Percentiles rank a stretch among this genome's conserved stretches.
Evolutionary conservation across 2,888 invertebrate genomes (phyloP).

Genomic region (Eupelmus urozonus): DNA sequence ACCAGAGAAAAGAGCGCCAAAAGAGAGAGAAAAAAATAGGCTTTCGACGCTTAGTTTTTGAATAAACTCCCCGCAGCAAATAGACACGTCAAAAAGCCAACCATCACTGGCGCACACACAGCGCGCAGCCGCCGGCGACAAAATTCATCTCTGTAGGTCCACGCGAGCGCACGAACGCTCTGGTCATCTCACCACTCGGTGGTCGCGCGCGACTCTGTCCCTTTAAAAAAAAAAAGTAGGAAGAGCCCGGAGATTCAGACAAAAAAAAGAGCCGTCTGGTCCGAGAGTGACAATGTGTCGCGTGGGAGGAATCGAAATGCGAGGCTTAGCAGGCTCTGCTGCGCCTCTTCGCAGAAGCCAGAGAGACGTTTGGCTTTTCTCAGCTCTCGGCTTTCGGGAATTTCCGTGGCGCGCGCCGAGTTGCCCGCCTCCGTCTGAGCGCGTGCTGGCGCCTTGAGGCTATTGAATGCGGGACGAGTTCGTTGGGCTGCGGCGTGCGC

Average conservation of each 20-base stretch:
- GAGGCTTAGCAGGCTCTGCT: constrained; percentile 16
- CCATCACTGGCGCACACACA: background rate
- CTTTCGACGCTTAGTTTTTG: background rate
- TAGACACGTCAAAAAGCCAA: constrained; percentile 30
- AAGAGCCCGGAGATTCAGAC: background rate
- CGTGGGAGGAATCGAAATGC: constrained; percentile 55
- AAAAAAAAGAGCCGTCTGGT: constrained; percentile 17
- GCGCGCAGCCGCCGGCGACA: background rate
- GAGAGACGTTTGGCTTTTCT: constrained; percentile 45
- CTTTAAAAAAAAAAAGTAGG: constrained; percentile 27
- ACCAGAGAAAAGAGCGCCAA: background rate
- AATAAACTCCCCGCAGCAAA: constrained; percentile 25
- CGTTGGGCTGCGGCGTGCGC: constrained; percentile 4
- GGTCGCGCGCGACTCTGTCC: constrained; percentile 19
- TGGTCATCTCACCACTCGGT: constrained; percentile 12
- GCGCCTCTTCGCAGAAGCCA: constrained; percentile 39
- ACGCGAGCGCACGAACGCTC: background rate
- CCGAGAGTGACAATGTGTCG: constrained; percentile 34
- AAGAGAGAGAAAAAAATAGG: background rate
- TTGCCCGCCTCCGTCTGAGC: background rate
- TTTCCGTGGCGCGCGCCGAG: background rate
- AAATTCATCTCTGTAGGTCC: constrained; percentile 40
- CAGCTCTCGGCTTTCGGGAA: background rate
- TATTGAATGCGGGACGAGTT: constrained; percentile 1
- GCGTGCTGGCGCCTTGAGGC: constrained; percentile 25